Base-by-base conservation (phyloP, 30 jellyfish, hydroid and myxozoan species). In the Phacellophora camtschatica region DNA sequence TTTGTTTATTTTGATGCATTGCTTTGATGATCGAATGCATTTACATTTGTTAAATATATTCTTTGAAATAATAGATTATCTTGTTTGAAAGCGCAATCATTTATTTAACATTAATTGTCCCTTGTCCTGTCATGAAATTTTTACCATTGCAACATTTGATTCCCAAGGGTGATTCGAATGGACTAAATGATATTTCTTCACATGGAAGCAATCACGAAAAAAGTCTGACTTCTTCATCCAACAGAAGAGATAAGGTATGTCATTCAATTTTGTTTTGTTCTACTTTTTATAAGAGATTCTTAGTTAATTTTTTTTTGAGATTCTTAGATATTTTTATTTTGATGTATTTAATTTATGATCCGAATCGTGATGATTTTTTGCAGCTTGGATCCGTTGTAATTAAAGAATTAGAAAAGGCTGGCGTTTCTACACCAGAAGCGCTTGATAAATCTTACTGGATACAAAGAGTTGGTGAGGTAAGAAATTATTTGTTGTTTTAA, bases 391-490 rank as follows among this genome's bases (percentile, higher is more conserved):
- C 92, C 11, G 82, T 71, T 6, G 88, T 90, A 25, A 63, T 39
- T 35, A 67, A 90, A 34, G 97, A 90, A 76, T 66, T 90, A 27
- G 96, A 90, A 22, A 73, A 82, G 30, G 95, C 97, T 6, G 95
- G 97, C 2, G 97, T 82, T 18, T 81, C 95, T 0, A 53, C 97
- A 0, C 83, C 88, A 0, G 96, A 90, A 48, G 97, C 95, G 18
- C 72, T 82, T 3, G 98, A 90, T 64, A 90, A 90, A 57, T 69
- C 88, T 0, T 90, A 90, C 43, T 90, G 98, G 98, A 84, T 83
- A 12, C 94, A 90, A 68, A 59, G 98, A 48, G 98, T 90, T 32
- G 98, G 98, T 25, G 96, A 90, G 96, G 98, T 84, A 77, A 31
- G 67, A 66, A 18, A 19, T 8, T n/a, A n/a, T n/a, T n/a, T n/a